These are phyloP conservation scores for Pomacea maculata DNA, from an alignment of 1,140 invertebrate species.

Conservation along the genomic window DNA sequence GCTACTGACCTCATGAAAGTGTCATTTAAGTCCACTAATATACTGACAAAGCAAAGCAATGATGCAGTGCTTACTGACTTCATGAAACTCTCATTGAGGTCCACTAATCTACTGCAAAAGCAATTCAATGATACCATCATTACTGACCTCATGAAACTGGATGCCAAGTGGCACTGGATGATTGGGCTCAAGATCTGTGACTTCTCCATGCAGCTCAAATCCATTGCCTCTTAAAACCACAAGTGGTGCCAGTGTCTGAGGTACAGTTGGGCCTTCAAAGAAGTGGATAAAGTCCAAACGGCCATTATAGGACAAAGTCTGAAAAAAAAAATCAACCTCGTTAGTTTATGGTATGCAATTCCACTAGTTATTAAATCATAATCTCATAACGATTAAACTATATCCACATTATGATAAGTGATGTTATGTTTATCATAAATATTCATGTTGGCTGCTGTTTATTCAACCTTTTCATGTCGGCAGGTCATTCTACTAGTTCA, in stretches of 20 bases:
- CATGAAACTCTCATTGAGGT: no score
- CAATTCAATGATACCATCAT: neutral
- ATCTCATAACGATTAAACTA: no score
- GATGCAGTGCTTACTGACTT: no score
- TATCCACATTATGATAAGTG: no score
- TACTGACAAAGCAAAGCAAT: no score
- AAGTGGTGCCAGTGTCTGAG: conserved; percentile 24
- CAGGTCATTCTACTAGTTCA: neutral
- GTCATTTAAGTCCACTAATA: no score
- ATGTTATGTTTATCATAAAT: no score
- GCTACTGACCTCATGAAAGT: no score
- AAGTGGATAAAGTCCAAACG: conserved; percentile 81
- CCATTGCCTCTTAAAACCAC: conserved; percentile 49
- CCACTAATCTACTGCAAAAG: no score
- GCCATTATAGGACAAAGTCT: conserved; percentile 92
- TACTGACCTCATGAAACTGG: conserved; percentile 69
- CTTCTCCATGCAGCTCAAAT: conserved; percentile 35
- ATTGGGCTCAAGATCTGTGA: conserved; percentile 22
- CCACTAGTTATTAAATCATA: no score
- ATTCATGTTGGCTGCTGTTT: neutral
- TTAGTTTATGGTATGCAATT: no score
- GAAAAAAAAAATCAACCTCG: conserved; percentile 28
- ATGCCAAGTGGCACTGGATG: conserved; percentile 28
- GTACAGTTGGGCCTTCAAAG: conserved; percentile 66
- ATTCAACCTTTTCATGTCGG: neutral